A percentile compares a stretch with the other conserved stretches of the same genome.
phyloP scores from a whole-genome alignment of 2,888 invertebrate genomes.

The Meganola albula region DNA sequence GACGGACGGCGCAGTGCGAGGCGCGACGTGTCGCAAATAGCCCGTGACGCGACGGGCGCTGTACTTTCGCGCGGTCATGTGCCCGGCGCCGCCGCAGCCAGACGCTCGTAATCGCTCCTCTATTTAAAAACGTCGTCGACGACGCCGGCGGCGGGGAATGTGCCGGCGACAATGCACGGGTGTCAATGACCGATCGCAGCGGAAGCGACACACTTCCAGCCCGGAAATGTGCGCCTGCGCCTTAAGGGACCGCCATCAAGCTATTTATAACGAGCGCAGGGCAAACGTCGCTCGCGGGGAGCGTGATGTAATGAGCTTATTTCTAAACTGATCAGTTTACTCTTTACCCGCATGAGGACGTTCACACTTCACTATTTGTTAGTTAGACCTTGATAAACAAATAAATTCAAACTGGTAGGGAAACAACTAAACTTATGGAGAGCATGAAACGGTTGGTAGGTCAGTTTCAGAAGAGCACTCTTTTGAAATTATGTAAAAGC shows the following conservation, averaged over 20 bases:
- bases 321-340: slow-evolving; percentile 43
- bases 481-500: too few species aligned
- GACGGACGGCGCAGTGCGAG: slow-evolving; percentile 11
- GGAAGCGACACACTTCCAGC: slow-evolving; percentile 77
- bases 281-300: slow-evolving; percentile 42
- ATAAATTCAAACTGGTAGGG: too few species aligned
- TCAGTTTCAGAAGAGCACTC: too few species aligned
- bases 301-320: slow-evolving; percentile 58
- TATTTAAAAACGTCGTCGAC: slow-evolving; percentile 72
- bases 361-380: slow-evolving; percentile 16
- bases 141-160: slow-evolving; percentile 67
- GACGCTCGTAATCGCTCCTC: slow-evolving; percentile 72
- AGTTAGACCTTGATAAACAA: slow-evolving; percentile 9
- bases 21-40: slow-evolving; percentile 61
- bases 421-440: too few species aligned
- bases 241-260: slow-evolving; percentile 65
- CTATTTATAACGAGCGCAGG: slow-evolving; percentile 65
- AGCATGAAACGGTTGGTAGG: too few species aligned
- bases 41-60: slow-evolving; percentile 73
- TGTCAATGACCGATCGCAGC: slow-evolving; percentile 74
- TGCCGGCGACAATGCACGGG: slow-evolving; percentile 64
- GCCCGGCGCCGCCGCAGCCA: slow-evolving; percentile 69
- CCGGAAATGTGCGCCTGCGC: slow-evolving; percentile 73
- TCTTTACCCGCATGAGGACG: slow-evolving; percentile 31
- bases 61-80: slow-evolving; percentile 74